Base-by-base conservation (phyloP, 2,797 vertebrate genomes). In the Malurus splendens region DNA sequence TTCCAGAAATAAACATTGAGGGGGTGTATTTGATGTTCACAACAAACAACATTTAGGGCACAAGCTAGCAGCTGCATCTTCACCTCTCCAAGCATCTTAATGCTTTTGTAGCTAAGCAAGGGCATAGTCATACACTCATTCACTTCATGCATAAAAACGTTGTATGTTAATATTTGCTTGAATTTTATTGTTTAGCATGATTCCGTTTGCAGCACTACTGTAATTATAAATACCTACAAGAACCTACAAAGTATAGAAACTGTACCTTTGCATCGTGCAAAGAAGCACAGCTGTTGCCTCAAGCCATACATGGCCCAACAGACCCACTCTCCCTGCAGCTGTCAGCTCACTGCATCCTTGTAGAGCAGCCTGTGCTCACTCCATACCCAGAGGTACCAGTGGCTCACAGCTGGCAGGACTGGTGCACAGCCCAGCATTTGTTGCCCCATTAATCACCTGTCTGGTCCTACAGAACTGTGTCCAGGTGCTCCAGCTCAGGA, bases 81-180 rank as follows among this genome's bases (percentile, higher is more conserved):
- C 20, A 71, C 18, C 15, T 55, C 41, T 38, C 18, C 39, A 38
- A 62, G 33, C 13, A 39, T 2, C 33, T 74, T 66, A 44, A 22
- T 32, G 12, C 38, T 76, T 52, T 42, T 30, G 28, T 12, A 14
- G 23, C 48, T 42, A 57, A 54, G 82, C 24, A 74, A 27, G 51
- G 44, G 45, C 10, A 3, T 6, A 32, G 10, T n/a, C 59, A n/a
- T 13, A 32, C 3, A 22, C 12, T n/a, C 7, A 0, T 14, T 86
- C 48, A 38, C 18, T 48, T 73, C 74, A 57, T 10, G 10, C 23
- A 45, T 22, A 33, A 25, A 32, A 41, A 14, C 7, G 18, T 6
- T 18, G 3, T 17, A 60, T 20, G 33, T 32, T 32, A 42, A 20
- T 18, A 73, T 80, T 76, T 0, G 2, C 11, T 32, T 59, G 60